Conservation (phyloP, 1,140 invertebrate genomes). For the Heliconius hermathena region DNA sequence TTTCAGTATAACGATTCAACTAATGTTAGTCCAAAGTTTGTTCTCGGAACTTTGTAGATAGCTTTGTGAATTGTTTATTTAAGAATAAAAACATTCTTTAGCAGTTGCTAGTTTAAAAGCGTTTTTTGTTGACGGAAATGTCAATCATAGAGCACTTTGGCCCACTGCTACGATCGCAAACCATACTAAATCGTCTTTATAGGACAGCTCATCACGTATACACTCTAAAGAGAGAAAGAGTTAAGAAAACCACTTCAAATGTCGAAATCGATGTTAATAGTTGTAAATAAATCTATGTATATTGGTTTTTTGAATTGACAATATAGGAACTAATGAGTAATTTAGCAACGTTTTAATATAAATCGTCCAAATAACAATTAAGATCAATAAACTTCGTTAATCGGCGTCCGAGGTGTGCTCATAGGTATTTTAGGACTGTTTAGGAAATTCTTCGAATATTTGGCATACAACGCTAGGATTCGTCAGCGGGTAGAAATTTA, state of each 20-base stretch:
- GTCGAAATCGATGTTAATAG: not conserved
- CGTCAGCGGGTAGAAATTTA: slow-evolving; percentile 6
- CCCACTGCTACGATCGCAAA: slow-evolving; percentile 25
- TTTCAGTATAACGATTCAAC: not conserved
- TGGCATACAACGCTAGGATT: slow-evolving; percentile 19
- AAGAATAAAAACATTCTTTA: slow-evolving; percentile 7
- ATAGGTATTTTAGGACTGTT: slow-evolving; percentile 33
- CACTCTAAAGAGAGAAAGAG: not conserved
- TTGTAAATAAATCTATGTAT: not conserved
- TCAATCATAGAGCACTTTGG: slow-evolving; percentile 51
- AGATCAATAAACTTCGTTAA: slow-evolving; percentile 25
- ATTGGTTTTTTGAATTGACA: not conserved
- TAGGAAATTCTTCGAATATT: slow-evolving; percentile 29
- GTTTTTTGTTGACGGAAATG: slow-evolving; percentile 61
- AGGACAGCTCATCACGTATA: slow-evolving; percentile 14
- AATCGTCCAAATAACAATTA: slow-evolving; percentile 26
- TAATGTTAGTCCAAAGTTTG: no score
- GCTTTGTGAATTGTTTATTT: not conserved
- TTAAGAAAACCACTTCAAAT: not conserved
- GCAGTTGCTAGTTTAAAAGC: slow-evolving; percentile 34
- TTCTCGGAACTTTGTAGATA: not conserved
- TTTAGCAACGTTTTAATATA: slow-evolving; percentile 18
- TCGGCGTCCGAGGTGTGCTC: slow-evolving; percentile 24
- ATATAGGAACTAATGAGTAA: not conserved
- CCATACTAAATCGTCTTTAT: not conserved